A percentile compares a stretch with the other conserved stretches of the same genome.
Evolutionary conservation across 2,888 invertebrate species (phyloP).

Genomic region (Machimus rusticus): DNA sequence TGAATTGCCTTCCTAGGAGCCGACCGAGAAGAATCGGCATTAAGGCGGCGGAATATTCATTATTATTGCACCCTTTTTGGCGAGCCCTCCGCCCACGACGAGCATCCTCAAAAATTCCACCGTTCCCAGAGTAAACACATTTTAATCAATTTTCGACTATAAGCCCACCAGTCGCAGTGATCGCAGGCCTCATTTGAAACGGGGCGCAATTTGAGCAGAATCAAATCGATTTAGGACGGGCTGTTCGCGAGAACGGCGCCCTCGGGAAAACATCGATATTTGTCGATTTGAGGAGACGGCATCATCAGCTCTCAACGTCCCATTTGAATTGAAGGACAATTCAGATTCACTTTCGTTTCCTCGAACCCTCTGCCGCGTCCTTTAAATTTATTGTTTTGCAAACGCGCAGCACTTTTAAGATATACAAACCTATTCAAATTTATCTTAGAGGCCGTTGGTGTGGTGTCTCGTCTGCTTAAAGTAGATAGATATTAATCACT

Average conservation of each 20-base stretch:
- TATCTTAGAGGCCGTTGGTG: neutral
- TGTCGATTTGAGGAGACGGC: neutral
- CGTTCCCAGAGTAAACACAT: neutral
- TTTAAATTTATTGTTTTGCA: neutral
- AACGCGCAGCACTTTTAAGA: neutral
- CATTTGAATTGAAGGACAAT: neutral
- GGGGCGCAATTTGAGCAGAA: neutral
- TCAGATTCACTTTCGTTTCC: neutral
- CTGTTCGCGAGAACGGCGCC: neutral
- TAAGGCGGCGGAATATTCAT: constrained; percentile 24
- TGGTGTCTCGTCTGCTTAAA: neutral
- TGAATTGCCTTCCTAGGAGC: constrained; percentile 20
- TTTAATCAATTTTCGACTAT: constrained; percentile 17
- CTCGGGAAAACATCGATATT: neutral
- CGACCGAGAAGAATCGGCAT: neutral
- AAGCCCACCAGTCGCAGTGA: neutral
- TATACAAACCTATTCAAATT: neutral
- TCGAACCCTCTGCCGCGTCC: neutral
- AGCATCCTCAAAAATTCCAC: neutral
- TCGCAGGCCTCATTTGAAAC: neutral
- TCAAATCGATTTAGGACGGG: neutral
- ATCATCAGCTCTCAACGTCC: neutral
- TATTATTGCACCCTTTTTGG: neutral
- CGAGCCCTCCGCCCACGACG: neutral
- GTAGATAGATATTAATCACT: neutral